Conservation (phyloP, 2,113 vertebrate genomes). For the Rallus limicola region DNA sequence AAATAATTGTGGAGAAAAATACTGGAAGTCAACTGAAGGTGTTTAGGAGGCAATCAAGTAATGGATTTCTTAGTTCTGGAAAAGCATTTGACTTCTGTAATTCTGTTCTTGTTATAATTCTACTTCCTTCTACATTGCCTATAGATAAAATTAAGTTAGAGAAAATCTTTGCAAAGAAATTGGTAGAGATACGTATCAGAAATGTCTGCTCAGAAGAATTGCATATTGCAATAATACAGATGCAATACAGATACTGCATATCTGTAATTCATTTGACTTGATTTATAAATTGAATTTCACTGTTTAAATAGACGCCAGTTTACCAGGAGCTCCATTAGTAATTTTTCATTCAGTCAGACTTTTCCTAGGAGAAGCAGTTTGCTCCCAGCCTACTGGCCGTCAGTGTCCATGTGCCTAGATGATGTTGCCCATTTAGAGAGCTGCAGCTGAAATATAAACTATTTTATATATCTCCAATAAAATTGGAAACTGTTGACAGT, state of each 20-base stretch:
- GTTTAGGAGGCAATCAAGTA: neutral
- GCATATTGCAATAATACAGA: too few relatives aligned
- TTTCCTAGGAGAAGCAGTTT: neutral
- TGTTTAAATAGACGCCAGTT: neutral
- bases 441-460: neutral
- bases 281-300: neutral
- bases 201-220: neutral
- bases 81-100: neutral
- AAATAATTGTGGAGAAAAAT: neutral
- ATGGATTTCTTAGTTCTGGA: neutral
- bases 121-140: neutral
- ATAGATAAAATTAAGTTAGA: neutral
- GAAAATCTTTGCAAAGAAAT: neutral
- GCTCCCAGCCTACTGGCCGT: neutral
- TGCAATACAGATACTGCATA: too few relatives aligned
- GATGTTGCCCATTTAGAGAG: neutral
- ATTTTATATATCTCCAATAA: neutral
- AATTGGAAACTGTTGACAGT: neutral
- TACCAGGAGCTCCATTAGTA: neutral
- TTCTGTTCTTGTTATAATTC: neutral
- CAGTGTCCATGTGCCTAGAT: neutral
- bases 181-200: neutral
- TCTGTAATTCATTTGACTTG: neutral
- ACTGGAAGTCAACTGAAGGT: neutral
- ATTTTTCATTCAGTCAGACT: neutral